A percentile compares a stretch with the other conserved stretches of the same genome.
Conservation (phyloP, 2,888 invertebrate genomes). For the Megastigmus dorsalis region DNA sequence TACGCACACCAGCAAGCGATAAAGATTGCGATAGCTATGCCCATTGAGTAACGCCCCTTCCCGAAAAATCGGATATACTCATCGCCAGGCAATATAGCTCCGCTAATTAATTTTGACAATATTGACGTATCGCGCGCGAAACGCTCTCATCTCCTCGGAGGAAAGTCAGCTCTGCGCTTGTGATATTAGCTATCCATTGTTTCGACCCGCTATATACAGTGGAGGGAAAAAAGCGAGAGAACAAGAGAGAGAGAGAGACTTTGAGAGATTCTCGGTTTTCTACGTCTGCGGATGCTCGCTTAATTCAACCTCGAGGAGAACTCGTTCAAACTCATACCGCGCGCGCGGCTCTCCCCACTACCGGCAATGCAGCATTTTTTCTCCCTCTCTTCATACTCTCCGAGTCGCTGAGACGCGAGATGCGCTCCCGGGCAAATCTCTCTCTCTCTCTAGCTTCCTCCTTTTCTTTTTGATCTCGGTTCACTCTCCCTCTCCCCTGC, state of each 20-base stretch:
- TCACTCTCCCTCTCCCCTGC: constrained; percentile 22
- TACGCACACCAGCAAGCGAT: too few species aligned
- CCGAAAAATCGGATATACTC: too few species aligned
- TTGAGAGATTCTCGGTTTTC: constrained; percentile 15
- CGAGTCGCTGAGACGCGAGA: constrained; percentile 6
- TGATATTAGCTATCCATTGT: constrained; percentile 12
- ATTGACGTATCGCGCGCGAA: constrained; percentile 14
- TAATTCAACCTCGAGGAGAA: constrained; percentile 51
- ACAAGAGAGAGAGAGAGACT: background rate
- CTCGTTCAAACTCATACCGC: constrained; percentile 40
- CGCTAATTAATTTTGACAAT: constrained; percentile 22
- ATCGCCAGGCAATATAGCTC: too few species aligned
- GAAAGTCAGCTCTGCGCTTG: background rate
- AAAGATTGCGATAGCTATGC: too few species aligned
- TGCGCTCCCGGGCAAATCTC: constrained; percentile 21
- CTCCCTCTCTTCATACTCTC: background rate
- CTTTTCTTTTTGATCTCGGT: background rate
- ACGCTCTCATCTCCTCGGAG: background rate
- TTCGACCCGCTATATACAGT: background rate
- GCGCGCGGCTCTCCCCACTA: too few species aligned
- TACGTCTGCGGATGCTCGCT: constrained; percentile 46
- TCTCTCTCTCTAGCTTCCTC: constrained; percentile 6
- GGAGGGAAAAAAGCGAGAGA: constrained; percentile 6
- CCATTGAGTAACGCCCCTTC: too few species aligned
- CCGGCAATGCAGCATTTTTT: constrained; percentile 41